Evolutionary conservation across 1,140 invertebrate genomes (phyloP), one percentile per base, ranked within the genome.

Genomic region (Penaeus chinensis): DNA sequence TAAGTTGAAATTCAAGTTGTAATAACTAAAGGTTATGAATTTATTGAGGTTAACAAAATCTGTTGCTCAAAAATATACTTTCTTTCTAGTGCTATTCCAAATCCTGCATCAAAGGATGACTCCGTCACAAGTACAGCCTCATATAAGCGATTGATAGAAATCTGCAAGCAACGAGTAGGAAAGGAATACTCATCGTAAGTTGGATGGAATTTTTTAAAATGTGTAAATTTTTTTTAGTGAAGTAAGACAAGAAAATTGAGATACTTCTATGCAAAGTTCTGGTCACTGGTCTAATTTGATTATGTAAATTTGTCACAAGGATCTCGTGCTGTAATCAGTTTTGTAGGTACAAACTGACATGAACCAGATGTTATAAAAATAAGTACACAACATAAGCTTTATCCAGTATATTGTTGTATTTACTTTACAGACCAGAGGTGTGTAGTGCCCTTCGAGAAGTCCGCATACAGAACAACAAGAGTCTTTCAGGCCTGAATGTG

Each of bases 111-210:
- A 20, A 85, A 85, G 63, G 83, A 85, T 32, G 87, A 88, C 27
- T 24, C 20, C 11, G 66, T 78, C 22, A 65, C 83, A 42, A 77
- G n/a, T 20, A 47, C 88, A 20, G 60, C 63, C 8, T 80, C 88
- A 20, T 89, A 89, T 79, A 85, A 85, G 62, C 71, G 77, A 61
- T 84, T 89, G 18, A 89, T 89, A 27, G 88, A 89, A 7, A 61
- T 84, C 13, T 89, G 83, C 66, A 89, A 89, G 27, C 88, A 89
- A 27, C 78, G 79, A 7, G 24, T 89, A 32, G 84, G 88, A 37
- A 89, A 85, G 65, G 88, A 89, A 27, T 85, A 71, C 78, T 32
- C 83, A 32, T 82, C 80, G 88, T 89, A 77, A 89, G 88, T 89
- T 54, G 54, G 54, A 13, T 54, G 10, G 54, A 54, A 54, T 54